These are phyloP conservation scores for Callyntrura sp. DNA, from an alignment of 2,888 invertebrate genomes.

Conservation along the genomic window DNA sequence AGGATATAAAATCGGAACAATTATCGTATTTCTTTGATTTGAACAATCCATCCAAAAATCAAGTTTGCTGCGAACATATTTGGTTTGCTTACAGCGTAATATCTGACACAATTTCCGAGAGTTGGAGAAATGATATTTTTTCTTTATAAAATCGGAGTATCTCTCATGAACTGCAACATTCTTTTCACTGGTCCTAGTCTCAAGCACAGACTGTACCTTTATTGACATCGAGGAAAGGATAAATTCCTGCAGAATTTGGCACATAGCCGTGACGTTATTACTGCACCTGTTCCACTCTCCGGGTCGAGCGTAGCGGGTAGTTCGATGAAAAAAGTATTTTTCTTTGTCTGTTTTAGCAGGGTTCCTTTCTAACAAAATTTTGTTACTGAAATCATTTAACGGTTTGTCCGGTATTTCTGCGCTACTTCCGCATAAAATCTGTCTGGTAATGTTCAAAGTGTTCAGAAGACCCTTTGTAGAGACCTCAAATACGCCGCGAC, in stretches of 20 bases:
- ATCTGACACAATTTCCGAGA: too few relatives aligned
- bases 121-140: too few relatives aligned
- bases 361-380: background rate
- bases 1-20: too few relatives aligned
- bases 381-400: background rate
- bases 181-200: background rate
- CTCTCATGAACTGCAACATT: slow-evolving; percentile 78
- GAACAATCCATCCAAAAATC: too few relatives aligned
- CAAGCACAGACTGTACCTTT: background rate
- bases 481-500: background rate
- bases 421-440: background rate
- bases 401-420: background rate
- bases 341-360: background rate
- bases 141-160: slow-evolving; percentile 63
- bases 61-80: too few relatives aligned
- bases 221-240: background rate
- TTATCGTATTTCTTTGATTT: too few relatives aligned
- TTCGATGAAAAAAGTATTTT: background rate
- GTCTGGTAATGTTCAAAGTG: slow-evolving; percentile 32
- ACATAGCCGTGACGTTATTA: slow-evolving; percentile 10
- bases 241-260: background rate
- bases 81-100: too few relatives aligned
- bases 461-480: slow-evolving; percentile 29
- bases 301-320: slow-evolving; percentile 37
- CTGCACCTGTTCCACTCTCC: slow-evolving; percentile 5